Evolutionary conservation across 2,113 vertebrate species (phyloP), one percentile per base, ranked within the genome.

Genomic region (Garra rufa): DNA sequence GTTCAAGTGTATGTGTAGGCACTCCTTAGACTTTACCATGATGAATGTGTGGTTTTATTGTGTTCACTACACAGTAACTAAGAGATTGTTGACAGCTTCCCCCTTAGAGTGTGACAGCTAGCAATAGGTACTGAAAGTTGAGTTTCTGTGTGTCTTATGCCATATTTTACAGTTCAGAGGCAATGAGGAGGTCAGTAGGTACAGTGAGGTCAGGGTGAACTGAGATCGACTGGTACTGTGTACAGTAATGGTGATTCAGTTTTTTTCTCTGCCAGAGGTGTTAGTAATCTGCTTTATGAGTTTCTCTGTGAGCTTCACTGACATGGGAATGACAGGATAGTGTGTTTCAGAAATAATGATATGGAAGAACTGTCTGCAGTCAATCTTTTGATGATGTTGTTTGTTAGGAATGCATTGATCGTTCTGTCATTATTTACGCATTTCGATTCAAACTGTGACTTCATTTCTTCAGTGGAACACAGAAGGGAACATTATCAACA

Each of bases 141-240:
- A 24, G 38, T 50, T 63, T 74, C 67, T 81, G 59, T 59, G 46
- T 26, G 50, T 26, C 71, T 81, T 30, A 81, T 80, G 67, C 44
- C 70, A 24, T 24, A 71, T n/a, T n/a, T n/a, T n/a, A n/a, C n/a
- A n/a, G n/a, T n/a, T n/a, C n/a, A 19, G 21, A 14, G 21, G 11
- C 41, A 24, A 10, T 44, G 2, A 41, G 79, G 55, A 34, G 77
- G 70, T 8, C 48, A 69, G n/a, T 38, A 76, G 61, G 28, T 83
- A 13, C 48, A 79, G 9, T 57, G 52, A 76, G 44, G 79, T 85
- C 71, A 85, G 30, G 44, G 11, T 52, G 55, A 82, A 77, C 34
- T 50, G 50, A 48, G 61, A 82, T 57, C 43, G 44, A 69, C 17
- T 81, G 59, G 43, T 26, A 2, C 28, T 81, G 52, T n/a, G 26